A percentile compares a stretch with the other conserved stretches of the same genome.
These are phyloP conservation scores for Lottia scabra DNA, from an alignment of 2,888 invertebrate genomes.

Conservation along the genomic window DNA sequence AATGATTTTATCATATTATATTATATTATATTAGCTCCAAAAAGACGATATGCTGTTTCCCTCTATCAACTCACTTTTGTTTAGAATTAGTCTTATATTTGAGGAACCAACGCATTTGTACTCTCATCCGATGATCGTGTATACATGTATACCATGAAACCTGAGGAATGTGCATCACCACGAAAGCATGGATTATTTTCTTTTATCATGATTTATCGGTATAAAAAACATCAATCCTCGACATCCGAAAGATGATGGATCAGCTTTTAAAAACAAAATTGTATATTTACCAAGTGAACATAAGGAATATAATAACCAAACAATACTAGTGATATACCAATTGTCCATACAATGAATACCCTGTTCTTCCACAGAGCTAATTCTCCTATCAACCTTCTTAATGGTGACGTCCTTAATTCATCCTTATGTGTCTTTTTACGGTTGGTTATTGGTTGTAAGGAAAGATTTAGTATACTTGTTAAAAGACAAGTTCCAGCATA, in stretches of 20 bases:
- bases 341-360: conserved; percentile 54
- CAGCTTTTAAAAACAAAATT: background rate
- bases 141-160: background rate
- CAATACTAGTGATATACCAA: conserved; percentile 48
- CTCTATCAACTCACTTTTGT: too few species aligned
- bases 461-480: conserved; percentile 34
- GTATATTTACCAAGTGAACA: conserved; percentile 55
- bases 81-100: too few species aligned
- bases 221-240: too few species aligned
- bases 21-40: too few species aligned
- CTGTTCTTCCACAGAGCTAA: conserved; percentile 58
- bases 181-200: background rate
- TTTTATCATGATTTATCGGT: too few species aligned
- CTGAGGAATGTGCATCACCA: background rate
- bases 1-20: too few species aligned
- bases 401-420: conserved; percentile 28
- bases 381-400: conserved; percentile 40
- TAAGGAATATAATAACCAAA: conserved; percentile 61
- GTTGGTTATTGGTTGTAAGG: conserved; percentile 33
- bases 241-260: too few species aligned
- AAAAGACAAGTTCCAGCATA: conserved; percentile 39
- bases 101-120: too few species aligned
- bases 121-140: too few species aligned
- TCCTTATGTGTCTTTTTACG: conserved; percentile 21
- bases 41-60: too few species aligned